Evolutionary conservation across 2,113 vertebrate genomes (phyloP).

Genomic region (Aphelocoma coerulescens): DNA sequence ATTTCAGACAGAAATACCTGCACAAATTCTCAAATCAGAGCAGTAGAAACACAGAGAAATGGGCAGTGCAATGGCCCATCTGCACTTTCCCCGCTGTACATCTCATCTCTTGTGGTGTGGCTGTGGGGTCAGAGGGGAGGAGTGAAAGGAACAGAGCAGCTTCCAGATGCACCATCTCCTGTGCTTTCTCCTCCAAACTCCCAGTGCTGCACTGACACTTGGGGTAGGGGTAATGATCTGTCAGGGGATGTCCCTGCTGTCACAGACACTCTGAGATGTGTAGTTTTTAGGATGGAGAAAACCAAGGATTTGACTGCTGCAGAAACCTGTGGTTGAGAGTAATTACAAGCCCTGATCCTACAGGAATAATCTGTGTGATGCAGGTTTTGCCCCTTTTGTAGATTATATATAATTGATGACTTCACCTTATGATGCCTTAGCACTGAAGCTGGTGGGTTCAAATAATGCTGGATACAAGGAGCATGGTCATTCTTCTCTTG

Average conservation of each 20-base stretch:
- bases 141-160: neutral
- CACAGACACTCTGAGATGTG: neutral
- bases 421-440: neutral
- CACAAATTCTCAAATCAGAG: neutral
- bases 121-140: neutral
- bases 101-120: neutral
- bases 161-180: neutral
- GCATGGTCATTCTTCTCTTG: accelerated
- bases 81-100: accelerated
- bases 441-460: neutral
- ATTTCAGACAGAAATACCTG: neutral
- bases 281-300: neutral
- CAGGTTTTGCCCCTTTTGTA: neutral
- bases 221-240: neutral
- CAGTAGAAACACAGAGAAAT: neutral
- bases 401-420: neutral
- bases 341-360: neutral
- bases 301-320: neutral
- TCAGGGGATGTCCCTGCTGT: neutral
- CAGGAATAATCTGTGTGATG: neutral
- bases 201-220: neutral
- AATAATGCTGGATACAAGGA: neutral
- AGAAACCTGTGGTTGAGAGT: neutral
- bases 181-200: neutral
- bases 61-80: neutral